These are phyloP conservation scores for Amiota communis DNA, from an alignment of 2,888 invertebrate species.

Conservation along the genomic window DNA sequence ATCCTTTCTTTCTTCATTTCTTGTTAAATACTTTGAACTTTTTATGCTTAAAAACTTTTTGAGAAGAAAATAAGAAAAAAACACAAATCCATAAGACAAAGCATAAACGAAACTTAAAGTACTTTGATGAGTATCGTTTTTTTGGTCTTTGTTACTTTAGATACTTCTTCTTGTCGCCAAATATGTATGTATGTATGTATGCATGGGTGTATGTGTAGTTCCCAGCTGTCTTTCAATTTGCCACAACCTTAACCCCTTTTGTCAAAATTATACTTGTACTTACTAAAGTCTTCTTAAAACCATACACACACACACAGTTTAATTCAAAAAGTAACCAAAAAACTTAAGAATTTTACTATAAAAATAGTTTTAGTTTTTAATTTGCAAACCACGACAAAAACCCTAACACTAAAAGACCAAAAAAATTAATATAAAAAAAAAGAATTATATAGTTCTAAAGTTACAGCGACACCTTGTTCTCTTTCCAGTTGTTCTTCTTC, in stretches of 20 bases:
- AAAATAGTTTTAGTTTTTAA: constrained; percentile 54
- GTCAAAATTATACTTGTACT: constrained; percentile 29
- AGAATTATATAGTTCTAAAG: constrained; percentile 28
- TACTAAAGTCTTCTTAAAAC: too few relatives aligned
- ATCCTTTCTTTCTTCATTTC: constrained; percentile 31
- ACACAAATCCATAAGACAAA: constrained; percentile 40
- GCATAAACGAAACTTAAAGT: constrained; percentile 32
- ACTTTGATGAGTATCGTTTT: neutral
- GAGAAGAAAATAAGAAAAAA: neutral
- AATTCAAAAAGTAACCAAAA: constrained; percentile 25
- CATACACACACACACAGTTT: neutral
- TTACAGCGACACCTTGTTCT: constrained; percentile 24
- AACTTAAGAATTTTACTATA: constrained; percentile 46
- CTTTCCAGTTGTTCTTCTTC: neutral
- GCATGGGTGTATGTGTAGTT: constrained; percentile 16
- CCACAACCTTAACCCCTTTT: constrained; percentile 20
- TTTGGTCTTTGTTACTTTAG: constrained; percentile 6
- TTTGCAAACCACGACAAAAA: constrained; percentile 56
- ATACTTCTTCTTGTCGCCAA: constrained; percentile 20
- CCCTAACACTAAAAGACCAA: neutral
- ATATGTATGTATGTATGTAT: too few relatives aligned
- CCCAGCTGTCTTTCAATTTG: constrained; percentile 37
- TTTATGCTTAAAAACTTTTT: constrained; percentile 30
- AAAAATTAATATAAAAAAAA: constrained; percentile 39
- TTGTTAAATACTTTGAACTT: constrained; percentile 20